Evolutionary conservation across 2,888 invertebrate species (phyloP).

Genomic region (Rhaphigaster nebulosa): DNA sequence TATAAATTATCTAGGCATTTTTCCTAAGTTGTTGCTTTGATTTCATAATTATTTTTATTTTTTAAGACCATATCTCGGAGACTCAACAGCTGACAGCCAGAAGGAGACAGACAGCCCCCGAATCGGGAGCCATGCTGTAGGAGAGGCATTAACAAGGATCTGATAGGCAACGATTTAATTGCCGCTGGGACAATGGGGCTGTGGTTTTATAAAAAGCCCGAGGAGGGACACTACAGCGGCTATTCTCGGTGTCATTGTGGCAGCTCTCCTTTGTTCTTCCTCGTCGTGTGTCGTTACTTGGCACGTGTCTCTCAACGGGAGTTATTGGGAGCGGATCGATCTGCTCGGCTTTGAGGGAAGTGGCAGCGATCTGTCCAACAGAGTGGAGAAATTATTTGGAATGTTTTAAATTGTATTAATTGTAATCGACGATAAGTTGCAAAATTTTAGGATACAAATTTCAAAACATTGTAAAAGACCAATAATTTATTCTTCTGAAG

Average conservation of each 20-base stretch:
- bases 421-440: too few relatives aligned
- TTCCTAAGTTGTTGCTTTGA: too few relatives aligned
- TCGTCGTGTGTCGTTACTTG: background rate
- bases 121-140: background rate
- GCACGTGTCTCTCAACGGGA: background rate
- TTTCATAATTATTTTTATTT: background rate
- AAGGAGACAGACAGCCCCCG: background rate
- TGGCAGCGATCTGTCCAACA: background rate
- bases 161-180: constrained; percentile 36
- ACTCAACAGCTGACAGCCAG: background rate
- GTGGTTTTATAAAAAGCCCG: constrained; percentile 9
- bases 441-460: too few relatives aligned
- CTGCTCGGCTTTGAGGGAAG: background rate
- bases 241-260: constrained; percentile 42
- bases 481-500: too few relatives aligned
- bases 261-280: constrained; percentile 14
- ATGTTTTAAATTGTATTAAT: background rate
- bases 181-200: constrained; percentile 14
- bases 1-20: too few relatives aligned
- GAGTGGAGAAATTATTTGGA: background rate
- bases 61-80: background rate
- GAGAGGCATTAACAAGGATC: constrained; percentile 29
- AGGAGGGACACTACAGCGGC: constrained; percentile 27
- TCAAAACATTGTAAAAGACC: too few relatives aligned
- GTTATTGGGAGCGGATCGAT: background rate